Conservation (phyloP, 2,888 invertebrate genomes). For the Cybosia mesomella region DNA sequence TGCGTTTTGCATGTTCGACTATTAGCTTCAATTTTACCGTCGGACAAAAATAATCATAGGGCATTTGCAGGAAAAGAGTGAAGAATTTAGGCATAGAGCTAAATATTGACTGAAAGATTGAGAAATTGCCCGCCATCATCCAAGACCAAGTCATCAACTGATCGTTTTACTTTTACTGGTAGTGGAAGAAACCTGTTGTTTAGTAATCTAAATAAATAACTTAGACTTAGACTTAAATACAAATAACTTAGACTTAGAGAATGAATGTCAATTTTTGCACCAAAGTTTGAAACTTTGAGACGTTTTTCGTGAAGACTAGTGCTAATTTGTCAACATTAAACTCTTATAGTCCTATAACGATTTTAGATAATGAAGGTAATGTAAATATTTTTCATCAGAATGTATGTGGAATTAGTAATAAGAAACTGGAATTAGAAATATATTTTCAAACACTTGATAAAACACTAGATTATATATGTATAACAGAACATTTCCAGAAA, state of each 20-base stretch:
- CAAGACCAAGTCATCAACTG: slow-evolving; percentile 18
- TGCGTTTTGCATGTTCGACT: slow-evolving; percentile 49
- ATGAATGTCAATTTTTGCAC: too few species aligned
- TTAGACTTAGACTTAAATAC: too few species aligned
- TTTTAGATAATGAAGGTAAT: too few species aligned
- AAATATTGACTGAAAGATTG: slow-evolving; percentile 49
- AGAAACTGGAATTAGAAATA: background rate
- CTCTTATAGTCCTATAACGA: too few species aligned
- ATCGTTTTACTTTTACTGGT: slow-evolving; percentile 28
- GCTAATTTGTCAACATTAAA: too few species aligned
- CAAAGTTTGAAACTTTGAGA: too few species aligned
- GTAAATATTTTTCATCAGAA: too few species aligned
- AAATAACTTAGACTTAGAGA: too few species aligned
- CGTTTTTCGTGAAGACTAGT: too few species aligned
- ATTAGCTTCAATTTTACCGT: slow-evolving; percentile 50
- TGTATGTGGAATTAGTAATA: background rate
- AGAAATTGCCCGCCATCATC: slow-evolving; percentile 32
- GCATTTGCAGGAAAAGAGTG: slow-evolving; percentile 44
- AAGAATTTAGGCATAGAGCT: slow-evolving; percentile 46
- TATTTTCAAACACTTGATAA: background rate
- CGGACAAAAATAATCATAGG: slow-evolving; percentile 36
- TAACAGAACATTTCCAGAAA: too few species aligned
- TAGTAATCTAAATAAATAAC: slow-evolving; percentile 42
- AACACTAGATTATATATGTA: background rate
- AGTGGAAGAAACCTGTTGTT: slow-evolving; percentile 43